These are phyloP conservation scores for Epinephelus cyanopodus DNA, from an alignment of 2,113 vertebrate genomes.

Conservation along the genomic window DNA sequence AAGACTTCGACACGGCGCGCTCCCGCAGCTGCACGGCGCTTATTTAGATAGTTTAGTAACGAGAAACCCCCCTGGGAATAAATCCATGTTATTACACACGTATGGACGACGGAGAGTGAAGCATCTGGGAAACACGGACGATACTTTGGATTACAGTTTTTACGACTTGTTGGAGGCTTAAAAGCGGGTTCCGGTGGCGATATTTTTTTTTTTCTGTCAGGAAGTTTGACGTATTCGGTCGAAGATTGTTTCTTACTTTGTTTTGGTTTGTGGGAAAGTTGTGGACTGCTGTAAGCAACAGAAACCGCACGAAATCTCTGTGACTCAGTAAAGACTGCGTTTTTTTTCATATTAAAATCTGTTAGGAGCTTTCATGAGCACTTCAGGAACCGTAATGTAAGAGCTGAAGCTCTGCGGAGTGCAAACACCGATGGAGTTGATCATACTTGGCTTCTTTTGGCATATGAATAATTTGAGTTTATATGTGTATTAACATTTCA, in stretches of 20 bases:
- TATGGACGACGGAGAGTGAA: neutral
- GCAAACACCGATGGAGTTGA: conserved; percentile 18
- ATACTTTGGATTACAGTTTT: neutral
- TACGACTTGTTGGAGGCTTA: conserved; percentile 47
- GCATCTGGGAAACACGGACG: neutral
- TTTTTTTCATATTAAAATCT: conserved; percentile 21
- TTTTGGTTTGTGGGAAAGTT: conserved; percentile 59
- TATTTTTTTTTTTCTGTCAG: conserved; percentile 78
- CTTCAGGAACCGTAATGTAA: neutral
- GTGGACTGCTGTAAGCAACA: conserved; percentile 2
- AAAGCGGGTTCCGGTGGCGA: conserved; percentile 79
- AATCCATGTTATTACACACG: neutral
- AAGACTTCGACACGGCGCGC: conserved; percentile 72
- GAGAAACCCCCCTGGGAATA: conserved; percentile 48
- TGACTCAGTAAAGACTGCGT: neutral
- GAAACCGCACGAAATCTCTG: neutral
- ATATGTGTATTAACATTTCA: neutral
- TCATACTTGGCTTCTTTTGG: neutral
- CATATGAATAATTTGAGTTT: neutral
- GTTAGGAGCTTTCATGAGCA: conserved; percentile 11
- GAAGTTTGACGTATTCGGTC: conserved; percentile 80
- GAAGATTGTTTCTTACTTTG: conserved; percentile 70
- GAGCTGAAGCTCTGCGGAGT: conserved; percentile 23
- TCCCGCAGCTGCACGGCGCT: conserved; percentile 60
- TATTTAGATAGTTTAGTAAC: conserved; percentile 59